phyloP scores from a whole-genome alignment of 2,797 vertebrate species.

The Hydrolagus colliei region DNA sequence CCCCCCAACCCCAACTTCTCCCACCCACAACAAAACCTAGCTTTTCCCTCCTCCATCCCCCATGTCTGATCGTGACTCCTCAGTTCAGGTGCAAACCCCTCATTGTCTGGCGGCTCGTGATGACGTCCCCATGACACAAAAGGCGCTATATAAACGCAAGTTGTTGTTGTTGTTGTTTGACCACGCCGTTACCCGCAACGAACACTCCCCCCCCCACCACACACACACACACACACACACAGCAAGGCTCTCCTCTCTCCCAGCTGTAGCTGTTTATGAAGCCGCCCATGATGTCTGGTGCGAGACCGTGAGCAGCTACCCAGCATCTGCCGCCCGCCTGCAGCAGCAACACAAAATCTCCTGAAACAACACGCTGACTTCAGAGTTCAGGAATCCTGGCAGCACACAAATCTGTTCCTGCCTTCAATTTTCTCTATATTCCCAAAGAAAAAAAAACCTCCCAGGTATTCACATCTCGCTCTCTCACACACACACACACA shows the following conservation, averaged over 20 bases:
- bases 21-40: no score
- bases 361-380: constrained; percentile 20
- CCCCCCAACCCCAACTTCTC: not conserved
- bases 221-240: not conserved
- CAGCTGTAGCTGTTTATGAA: constrained; percentile 12
- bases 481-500: not conserved
- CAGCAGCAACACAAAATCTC: constrained; percentile 24
- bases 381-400: constrained; percentile 24
- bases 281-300: not conserved
- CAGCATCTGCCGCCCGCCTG: not conserved
- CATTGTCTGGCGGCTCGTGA: no score
- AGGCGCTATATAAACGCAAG: not conserved
- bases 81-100: no score
- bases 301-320: not conserved
- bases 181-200: no score
- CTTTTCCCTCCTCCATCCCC: no score
- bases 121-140: no score
- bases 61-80: no score
- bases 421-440: no score
- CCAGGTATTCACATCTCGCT: constrained; percentile 9
- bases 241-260: not conserved
- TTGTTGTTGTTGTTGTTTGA: not conserved
- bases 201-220: not conserved
- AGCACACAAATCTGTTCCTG: not conserved
- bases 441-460: no score